Base-by-base conservation (phyloP, 2,888 invertebrate species). In the Tenthredo distinguenda region DNA sequence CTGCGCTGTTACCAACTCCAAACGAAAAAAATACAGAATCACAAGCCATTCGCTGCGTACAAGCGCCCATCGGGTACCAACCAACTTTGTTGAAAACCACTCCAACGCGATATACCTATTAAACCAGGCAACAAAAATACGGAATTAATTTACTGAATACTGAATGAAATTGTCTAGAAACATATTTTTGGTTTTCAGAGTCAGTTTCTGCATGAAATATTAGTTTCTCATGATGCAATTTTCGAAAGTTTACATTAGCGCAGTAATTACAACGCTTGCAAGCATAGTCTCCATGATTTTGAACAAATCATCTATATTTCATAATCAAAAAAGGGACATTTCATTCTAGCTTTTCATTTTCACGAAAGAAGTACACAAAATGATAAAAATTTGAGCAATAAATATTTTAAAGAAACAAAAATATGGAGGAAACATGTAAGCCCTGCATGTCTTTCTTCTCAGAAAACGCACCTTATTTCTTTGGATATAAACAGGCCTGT, bases 71-170 rank as follows among this genome's bases (percentile, higher is more conserved):
- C 7, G 97, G 97, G 94, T 98, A 98, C 95, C 96, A 96, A 18
- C 97, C 97, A 87, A 95, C 95, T 92, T 97, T 97, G 94, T 97
- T 97, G 94, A 97, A 96, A 71, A 97, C 97, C 40, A 97, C 97
- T 81, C 97, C 97, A 88, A 98, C 96, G 92, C 97, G 96, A 93
- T 97, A 98, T 84, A 96, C 95, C 96, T 97, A 93, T 84, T 91
- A 90, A 40, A 26, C 0, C 31, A 21, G 40, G 9, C 18, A 72
- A 10, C 5, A 37, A 72, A 5, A 40, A n/a, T 12, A 18, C 15
- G 1, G n/a, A 1, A 37, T 72, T 72, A 55, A 7, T 55, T 55
- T 55, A 12, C 3, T n/a, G 21, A 47, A 26, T 47, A 72, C 40
- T 72, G 18, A 21, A 50, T 76, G 1, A 21, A 31, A 26, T 81